Percentiles rank a stretch among this genome's conserved stretches.
These are phyloP conservation scores for Gandaritis pyraliata DNA, from an alignment of 2,888 invertebrate species.

Conservation along the genomic window DNA sequence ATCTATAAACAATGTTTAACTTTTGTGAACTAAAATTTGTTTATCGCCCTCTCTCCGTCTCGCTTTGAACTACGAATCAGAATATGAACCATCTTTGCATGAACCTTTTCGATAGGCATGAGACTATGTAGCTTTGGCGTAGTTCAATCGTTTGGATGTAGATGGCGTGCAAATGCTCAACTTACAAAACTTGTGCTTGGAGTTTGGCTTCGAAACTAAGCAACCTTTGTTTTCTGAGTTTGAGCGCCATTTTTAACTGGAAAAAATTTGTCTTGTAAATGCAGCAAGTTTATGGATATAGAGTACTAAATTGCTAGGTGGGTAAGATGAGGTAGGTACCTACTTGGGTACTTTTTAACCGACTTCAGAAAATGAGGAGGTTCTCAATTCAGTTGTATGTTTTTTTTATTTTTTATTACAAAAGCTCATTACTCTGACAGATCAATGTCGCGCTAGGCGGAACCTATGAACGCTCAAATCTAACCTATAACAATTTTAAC, in stretches of 20 bases:
- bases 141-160: conserved; percentile 6
- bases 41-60: conserved; percentile 30
- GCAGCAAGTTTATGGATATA: too few relatives aligned
- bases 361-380: too few relatives aligned
- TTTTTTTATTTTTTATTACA: neutral
- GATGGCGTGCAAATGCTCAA: conserved; percentile 26
- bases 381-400: too few relatives aligned
- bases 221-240: neutral
- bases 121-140: conserved; percentile 3
- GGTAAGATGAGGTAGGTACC: too few relatives aligned
- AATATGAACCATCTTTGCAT: neutral
- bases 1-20: conserved; percentile 31
- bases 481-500: conserved; percentile 32
- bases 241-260: too few relatives aligned
- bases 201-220: too few relatives aligned
- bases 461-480: conserved; percentile 59
- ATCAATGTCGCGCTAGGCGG: conserved; percentile 70
- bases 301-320: too few relatives aligned
- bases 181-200: neutral
- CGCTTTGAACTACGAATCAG: conserved; percentile 11
- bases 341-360: too few relatives aligned
- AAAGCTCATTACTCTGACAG: conserved; percentile 52
- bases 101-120: neutral
- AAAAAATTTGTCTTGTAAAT: too few relatives aligned
- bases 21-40: conserved; percentile 25